Percentiles rank a stretch among this genome's conserved stretches.
Conservation (phyloP, 1,140 invertebrate genomes). For the Branchinecta lynchi region DNA sequence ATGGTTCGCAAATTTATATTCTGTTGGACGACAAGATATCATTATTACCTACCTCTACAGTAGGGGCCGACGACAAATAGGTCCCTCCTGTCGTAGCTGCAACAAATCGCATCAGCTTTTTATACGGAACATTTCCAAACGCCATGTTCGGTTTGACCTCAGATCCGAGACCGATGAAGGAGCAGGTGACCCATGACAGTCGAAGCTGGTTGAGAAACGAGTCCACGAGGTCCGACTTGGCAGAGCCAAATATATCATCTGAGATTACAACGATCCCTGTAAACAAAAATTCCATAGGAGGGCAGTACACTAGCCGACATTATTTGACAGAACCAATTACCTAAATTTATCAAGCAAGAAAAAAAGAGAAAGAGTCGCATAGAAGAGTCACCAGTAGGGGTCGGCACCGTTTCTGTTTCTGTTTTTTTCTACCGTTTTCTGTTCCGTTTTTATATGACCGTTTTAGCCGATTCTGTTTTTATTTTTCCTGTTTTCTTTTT, state of each 20-base stretch:
- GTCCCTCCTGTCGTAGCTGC: not conserved
- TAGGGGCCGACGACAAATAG: not conserved
- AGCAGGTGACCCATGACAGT: not conserved
- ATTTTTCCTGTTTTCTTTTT: too few relatives aligned
- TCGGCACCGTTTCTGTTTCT: too few relatives aligned
- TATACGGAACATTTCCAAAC: not conserved
- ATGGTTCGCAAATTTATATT: too few relatives aligned
- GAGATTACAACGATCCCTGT: not conserved
- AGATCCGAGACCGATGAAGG: not conserved
- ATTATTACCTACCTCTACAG: not conserved
- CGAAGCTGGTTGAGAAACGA: not conserved
- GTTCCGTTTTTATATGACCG: too few relatives aligned
- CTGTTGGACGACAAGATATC: too few relatives aligned
- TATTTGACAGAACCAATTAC: too few relatives aligned
- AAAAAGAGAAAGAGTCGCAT: too few relatives aligned
- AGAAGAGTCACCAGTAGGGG: too few relatives aligned
- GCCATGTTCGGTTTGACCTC: not conserved
- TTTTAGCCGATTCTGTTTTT: too few relatives aligned
- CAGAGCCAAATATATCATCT: not conserved
- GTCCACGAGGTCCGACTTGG: not conserved
- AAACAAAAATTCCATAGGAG: not conserved
- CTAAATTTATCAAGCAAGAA: too few relatives aligned
- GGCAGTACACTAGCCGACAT: too few relatives aligned
- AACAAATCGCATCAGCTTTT: conserved; percentile 4
- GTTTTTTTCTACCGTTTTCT: too few relatives aligned